Percentiles rank a stretch among this genome's conserved stretches.
Evolutionary conservation across 1,140 invertebrate species (phyloP).

Genomic region (Melipona quadrifasciata): DNA sequence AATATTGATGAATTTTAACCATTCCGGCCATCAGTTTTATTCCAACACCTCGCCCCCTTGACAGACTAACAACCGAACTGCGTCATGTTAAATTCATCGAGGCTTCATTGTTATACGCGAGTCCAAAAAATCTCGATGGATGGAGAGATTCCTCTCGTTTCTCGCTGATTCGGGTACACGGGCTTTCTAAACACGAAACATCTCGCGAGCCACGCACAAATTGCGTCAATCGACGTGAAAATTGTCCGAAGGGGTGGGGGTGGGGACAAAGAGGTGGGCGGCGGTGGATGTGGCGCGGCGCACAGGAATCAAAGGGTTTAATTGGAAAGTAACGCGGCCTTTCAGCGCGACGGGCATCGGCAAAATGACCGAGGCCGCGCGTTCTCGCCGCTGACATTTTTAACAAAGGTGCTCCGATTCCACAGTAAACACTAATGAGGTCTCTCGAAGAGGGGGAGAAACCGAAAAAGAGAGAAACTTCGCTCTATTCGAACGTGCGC

Average conservation of each 20-base stretch:
- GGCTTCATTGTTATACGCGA: neutral
- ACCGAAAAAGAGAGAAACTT: neutral
- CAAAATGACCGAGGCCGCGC: neutral
- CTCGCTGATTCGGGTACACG: neutral
- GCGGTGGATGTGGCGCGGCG: neutral
- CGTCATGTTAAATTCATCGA: slow-evolving; percentile 1
- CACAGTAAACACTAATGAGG: neutral
- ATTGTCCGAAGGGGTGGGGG: neutral
- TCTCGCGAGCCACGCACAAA: neutral
- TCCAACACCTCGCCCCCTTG: neutral
- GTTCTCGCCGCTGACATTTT: neutral
- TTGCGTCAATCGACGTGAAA: neutral
- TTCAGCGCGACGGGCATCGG: no score
- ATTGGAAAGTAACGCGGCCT: neutral
- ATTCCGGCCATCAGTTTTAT: neutral
- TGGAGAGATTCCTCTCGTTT: no score
- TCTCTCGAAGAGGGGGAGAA: neutral
- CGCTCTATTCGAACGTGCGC: neutral
- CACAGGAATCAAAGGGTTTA: neutral
- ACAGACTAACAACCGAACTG: neutral
- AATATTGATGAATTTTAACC: neutral
- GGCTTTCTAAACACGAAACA: neutral
- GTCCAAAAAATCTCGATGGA: neutral
- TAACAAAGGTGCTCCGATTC: neutral
- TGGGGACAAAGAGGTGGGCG: neutral